Base-by-base conservation (phyloP, 2,113 vertebrate genomes). In the Thunnus thynnus region DNA sequence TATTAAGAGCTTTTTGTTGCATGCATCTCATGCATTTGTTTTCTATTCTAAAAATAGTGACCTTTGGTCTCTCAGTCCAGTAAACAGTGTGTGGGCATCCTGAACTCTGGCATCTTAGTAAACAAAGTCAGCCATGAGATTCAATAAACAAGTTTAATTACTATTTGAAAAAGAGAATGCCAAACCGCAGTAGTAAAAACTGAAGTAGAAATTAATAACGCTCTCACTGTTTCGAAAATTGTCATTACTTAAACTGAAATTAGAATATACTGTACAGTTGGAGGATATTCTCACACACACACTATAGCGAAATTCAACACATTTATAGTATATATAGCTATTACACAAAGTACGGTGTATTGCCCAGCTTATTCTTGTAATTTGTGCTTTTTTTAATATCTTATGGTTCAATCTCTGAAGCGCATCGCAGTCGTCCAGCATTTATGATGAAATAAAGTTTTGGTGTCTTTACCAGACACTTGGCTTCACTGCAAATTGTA, bases 371-470 rank as follows among this genome's bases (percentile, higher is more conserved):
- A 63, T 72, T 75, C 36, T 83, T 47, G 27, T 76, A 75, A 80
- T 77, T 64, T 78, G 67, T 56, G 57, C 13, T 69, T 85, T 61
- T 67, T 88, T 79, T 74, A 82, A 85, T 87, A 60, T 74, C 84
- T 65, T 63, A 55, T 67, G 51, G 62, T 63, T 76, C n/a, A 64
- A 46, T 70, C 78, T 82, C 67, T 79, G 66, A 76, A 82, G 83
- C 80, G 32, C 61, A 67, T 86, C 68, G 30, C 44, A 48, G 62
- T 68, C 80, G 84, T 77, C 84, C 67, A 52, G 62, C 46, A 12
- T 88, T 91, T 78, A 87, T 80, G 85, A 89, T 89, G 82, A 93
- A 92, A 90, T 93, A 89, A 93, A 93, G 88, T 94, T 95, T 92
- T 78, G 22, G 58, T 83, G 86, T 86, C 73, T 83, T 47, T 70